Percentiles rank a stretch among this genome's conserved stretches.
Evolutionary conservation across 2,888 invertebrate species (phyloP).

Genomic region (Andrena bicolor): DNA sequence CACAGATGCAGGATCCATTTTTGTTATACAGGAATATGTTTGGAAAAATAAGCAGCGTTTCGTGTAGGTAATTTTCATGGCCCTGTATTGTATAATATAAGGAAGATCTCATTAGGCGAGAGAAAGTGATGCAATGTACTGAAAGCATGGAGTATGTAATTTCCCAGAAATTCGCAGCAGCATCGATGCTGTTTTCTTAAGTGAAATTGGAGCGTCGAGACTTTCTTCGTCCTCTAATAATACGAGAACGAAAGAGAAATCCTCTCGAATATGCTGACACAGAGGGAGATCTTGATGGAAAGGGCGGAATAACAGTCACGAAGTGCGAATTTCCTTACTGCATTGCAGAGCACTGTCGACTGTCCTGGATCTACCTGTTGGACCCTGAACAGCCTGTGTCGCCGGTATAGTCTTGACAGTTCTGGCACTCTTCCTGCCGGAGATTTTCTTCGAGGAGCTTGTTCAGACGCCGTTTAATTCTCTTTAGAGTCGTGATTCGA

Average conservation of each 20-base stretch:
- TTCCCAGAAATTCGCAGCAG: neutral
- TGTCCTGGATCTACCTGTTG: conserved; percentile 79
- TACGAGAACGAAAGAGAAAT: conserved; percentile 11
- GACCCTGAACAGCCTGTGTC: conserved; percentile 62
- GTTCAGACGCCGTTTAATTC: conserved; percentile 40
- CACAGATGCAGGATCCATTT: too few relatives aligned
- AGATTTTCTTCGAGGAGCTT: conserved; percentile 44
- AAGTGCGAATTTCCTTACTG: conserved; percentile 69
- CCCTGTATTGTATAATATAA: neutral
- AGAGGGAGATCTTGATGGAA: conserved; percentile 48
- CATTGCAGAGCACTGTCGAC: conserved; percentile 78
- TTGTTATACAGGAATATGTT: too few relatives aligned
- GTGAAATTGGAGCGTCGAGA: conserved; percentile 1
- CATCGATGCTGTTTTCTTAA: neutral
- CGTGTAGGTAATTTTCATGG: too few relatives aligned
- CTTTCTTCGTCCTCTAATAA: conserved; percentile 6
- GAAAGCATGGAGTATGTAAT: too few relatives aligned
- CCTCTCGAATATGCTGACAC: conserved; percentile 27
- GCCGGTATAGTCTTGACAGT: conserved; percentile 47
- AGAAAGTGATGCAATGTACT: neutral
- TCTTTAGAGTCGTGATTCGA: conserved; percentile 43
- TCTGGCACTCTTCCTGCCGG: conserved; percentile 52
- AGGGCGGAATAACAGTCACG: conserved; percentile 42
- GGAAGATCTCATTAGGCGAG: neutral
- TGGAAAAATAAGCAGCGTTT: too few relatives aligned